Evolutionary conservation across 1,140 invertebrate species (phyloP).

Genomic region (Danaus plexippus): DNA sequence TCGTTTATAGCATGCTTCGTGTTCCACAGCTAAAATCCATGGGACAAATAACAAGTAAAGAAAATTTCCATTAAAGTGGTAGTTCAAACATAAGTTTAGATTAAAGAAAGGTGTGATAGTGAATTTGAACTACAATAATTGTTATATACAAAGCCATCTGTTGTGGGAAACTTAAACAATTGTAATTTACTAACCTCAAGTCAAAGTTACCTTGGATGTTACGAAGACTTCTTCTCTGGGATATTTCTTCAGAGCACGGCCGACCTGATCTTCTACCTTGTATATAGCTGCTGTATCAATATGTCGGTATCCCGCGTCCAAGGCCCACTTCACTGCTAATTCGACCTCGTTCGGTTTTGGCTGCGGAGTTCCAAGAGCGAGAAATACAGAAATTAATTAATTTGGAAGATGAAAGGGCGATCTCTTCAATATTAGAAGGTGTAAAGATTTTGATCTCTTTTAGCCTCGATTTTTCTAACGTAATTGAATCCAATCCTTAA

Average conservation of each 20-base stretch:
- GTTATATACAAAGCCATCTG: no score
- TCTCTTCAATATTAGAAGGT: no score
- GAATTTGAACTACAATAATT: no score
- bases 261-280: constrained; percentile 88
- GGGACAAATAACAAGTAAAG: constrained; percentile 8
- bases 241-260: constrained; percentile 83
- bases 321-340: constrained; percentile 80
- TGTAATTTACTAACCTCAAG: background rate
- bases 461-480: no score
- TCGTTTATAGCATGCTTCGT: constrained; percentile 61
- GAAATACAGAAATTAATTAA: no score
- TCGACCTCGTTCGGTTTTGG: constrained; percentile 31
- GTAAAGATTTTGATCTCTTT: no score
- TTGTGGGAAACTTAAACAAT: no score
- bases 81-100: background rate
- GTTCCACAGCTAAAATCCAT: constrained; percentile 48
- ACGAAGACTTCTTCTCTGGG: constrained; percentile 91
- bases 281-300: constrained; percentile 92
- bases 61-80: background rate
- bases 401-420: no score
- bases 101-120: no score
- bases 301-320: constrained; percentile 89
- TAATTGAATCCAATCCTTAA: no score
- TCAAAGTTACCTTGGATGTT: constrained; percentile 77
- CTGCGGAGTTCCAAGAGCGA: constrained; percentile 5